A percentile compares a stretch with the other conserved stretches of the same genome.
These are phyloP conservation scores for Tribolium castaneum DNA, from an alignment of 1,140 invertebrate species.

Conservation along the genomic window DNA sequence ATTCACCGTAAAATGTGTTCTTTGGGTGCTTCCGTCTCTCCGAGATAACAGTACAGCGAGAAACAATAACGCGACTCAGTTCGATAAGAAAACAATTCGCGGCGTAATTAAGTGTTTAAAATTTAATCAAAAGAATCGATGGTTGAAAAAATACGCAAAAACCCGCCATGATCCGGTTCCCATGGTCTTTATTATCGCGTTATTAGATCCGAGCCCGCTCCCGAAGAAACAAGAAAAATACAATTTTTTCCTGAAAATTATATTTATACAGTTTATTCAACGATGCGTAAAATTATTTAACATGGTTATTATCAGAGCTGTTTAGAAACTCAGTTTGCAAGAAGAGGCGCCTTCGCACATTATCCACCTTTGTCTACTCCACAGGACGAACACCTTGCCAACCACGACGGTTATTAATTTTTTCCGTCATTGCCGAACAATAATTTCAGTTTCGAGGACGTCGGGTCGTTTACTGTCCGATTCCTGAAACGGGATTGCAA, in stretches of 20 bases:
- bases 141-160: slow-evolving; percentile 2
- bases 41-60: slow-evolving; percentile 10
- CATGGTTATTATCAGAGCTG: slow-evolving; percentile 29
- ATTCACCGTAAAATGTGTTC: slow-evolving; percentile 39
- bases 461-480: slow-evolving; percentile 13
- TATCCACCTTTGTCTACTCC: slow-evolving; percentile 21
- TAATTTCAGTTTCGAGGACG: slow-evolving; percentile 21
- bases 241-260: slow-evolving; percentile 41
- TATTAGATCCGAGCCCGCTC: slow-evolving; percentile 20
- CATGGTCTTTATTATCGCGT: slow-evolving; percentile 27
- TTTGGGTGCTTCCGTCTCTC: slow-evolving; percentile 24
- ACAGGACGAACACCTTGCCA: slow-evolving; percentile 17
- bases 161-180: background rate
- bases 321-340: slow-evolving; percentile 26
- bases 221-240: slow-evolving; percentile 32
- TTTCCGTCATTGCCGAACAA: slow-evolving; percentile 5
- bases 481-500: slow-evolving; percentile 9
- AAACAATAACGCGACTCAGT: background rate
- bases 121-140: slow-evolving; percentile 24
- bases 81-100: slow-evolving; percentile 4
- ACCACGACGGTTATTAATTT: slow-evolving; percentile 30
- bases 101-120: slow-evolving; percentile 17
- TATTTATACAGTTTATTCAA: slow-evolving; percentile 41
- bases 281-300: slow-evolving; percentile 43
- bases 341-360: slow-evolving; percentile 30